Evolutionary conservation across 2,888 invertebrate genomes (phyloP), one percentile per base, ranked within the genome.

Genomic region (Heteromurus nitidus): DNA sequence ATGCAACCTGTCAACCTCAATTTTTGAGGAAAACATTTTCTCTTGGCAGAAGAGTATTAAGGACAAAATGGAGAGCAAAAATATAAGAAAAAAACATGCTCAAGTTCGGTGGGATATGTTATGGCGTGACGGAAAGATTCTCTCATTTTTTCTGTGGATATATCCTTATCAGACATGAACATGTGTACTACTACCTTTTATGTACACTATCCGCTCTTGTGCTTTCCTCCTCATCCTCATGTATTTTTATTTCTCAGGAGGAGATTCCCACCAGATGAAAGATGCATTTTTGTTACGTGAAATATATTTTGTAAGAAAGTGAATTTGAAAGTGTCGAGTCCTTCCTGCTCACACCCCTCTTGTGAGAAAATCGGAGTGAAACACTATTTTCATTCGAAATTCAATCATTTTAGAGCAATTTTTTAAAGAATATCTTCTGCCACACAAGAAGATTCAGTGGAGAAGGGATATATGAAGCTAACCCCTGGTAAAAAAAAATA

Each of bases 1-100:
- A 70, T 70, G 79, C 79, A 79, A 79, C 70, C 69, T 79, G 79
- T 79, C 79, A 79, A 18, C 47, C 64, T 79, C 42, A 24, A 79
- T 79, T 79, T 79, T 70, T 62, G 42, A 64, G 69, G 62, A 77
- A 75, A 60, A 77, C 62, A 62, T 77, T 77, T n/a, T n/a, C n/a
- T n/a, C n/a, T 26, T n/a, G 55, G n/a, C n/a, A n/a, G n/a, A n/a
- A n/a, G n/a, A n/a, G n/a, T n/a, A n/a, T n/a, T n/a, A n/a, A n/a
- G n/a, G n/a, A n/a, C n/a, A n/a, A n/a, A n/a, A n/a, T n/a, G n/a
- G n/a, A n/a, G n/a, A n/a, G n/a, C n/a, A n/a, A n/a, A n/a, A n/a
- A n/a, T n/a, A n/a, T n/a, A n/a, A n/a, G n/a, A n/a, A n/a, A n/a
- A n/a, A n/a, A n/a, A n/a, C n/a, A n/a, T n/a, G n/a, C n/a, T n/a